Base-by-base conservation (phyloP, 2,113 vertebrate genomes). In the Aythya baeri region DNA sequence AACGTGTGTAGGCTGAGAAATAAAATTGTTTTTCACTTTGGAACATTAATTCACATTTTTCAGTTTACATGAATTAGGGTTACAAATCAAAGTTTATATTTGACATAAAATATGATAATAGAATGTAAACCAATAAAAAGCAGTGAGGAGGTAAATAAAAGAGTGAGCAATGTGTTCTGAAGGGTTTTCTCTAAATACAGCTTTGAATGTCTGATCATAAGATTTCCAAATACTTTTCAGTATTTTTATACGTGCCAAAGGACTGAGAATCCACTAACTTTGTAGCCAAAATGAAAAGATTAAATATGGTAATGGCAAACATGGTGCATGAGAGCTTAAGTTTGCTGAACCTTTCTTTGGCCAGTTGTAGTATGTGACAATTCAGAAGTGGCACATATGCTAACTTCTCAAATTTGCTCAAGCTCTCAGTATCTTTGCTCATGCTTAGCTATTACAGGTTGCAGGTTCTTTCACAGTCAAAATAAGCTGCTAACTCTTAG, bases 321-420 rank as follows among this genome's bases (percentile, higher is more conserved):
- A 3, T 13, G 5, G 9, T 66, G 34, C n/a, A 46, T 66, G 21
- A 52, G 3, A 3, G 0, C 36, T 32, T 32, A 55, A 49, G 12
- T 41, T 32, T 84, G 36, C 14, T 21, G 46, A 57, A 46, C 52
- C 13, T 81, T 50, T 66, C 50, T 36, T 78, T 52, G 46, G 9
- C 70, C 49, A 11, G 0, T 0, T 52, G 34, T 54, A 13, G 21
- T 22, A 13, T n/a, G 20, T 49, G 55, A 6, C 10, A 20, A 38
- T 20, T 18, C 31, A 20, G 80, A 62, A 94, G 17, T 29, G 6
- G 9, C 7, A 5, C 6, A 4, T 57, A 2, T 54, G 5, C 20
- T 70, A 58, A 17, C 67, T 91, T 75, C 57, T 91, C 21, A 26
- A 82, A 43, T 71, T 90, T 74, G 20, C 44, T 91, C 23, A 44